phyloP scores from a whole-genome alignment of 2,113 vertebrate species.

The Hyperopisus bebe region DNA sequence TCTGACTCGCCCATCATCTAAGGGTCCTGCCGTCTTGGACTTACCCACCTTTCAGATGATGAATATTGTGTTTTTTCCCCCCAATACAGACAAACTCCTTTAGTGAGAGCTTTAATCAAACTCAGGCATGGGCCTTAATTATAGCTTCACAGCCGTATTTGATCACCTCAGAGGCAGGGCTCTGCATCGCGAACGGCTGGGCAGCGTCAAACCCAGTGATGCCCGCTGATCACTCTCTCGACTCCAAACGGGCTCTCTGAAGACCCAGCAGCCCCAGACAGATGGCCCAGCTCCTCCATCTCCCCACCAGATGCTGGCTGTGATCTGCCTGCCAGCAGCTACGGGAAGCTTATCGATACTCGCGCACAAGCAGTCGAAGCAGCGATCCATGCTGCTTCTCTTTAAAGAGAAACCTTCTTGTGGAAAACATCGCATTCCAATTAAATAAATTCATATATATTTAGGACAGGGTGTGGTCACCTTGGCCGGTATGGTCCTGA shows the following conservation, averaged over 20 bases:
- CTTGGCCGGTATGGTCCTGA: slow-evolving; percentile 6
- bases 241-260: slow-evolving; percentile 20
- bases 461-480: background rate
- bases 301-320: slow-evolving; percentile 46
- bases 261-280: slow-evolving; percentile 37
- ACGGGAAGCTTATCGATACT: slow-evolving; percentile 50
- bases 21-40: background rate
- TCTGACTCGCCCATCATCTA: background rate
- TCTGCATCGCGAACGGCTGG: slow-evolving; percentile 47
- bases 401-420: slow-evolving; percentile 33
- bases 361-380: slow-evolving; percentile 56
- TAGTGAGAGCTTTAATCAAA: slow-evolving; percentile 65
- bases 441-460: background rate
- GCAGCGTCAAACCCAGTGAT: slow-evolving; percentile 53
- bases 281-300: slow-evolving; percentile 40
- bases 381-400: background rate
- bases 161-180: slow-evolving; percentile 47
- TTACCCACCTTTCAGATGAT: slow-evolving; percentile 36
- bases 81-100: slow-evolving; percentile 44
- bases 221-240: slow-evolving; percentile 20
- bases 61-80: slow-evolving; percentile 53
- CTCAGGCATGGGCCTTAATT: slow-evolving; percentile 61
- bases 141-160: slow-evolving; percentile 63
- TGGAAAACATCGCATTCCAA: slow-evolving; percentile 33
- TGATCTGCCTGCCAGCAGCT: slow-evolving; percentile 47